Evolutionary conservation across 2,113 vertebrate genomes (phyloP).

Genomic region (Orycteropus afer): DNA sequence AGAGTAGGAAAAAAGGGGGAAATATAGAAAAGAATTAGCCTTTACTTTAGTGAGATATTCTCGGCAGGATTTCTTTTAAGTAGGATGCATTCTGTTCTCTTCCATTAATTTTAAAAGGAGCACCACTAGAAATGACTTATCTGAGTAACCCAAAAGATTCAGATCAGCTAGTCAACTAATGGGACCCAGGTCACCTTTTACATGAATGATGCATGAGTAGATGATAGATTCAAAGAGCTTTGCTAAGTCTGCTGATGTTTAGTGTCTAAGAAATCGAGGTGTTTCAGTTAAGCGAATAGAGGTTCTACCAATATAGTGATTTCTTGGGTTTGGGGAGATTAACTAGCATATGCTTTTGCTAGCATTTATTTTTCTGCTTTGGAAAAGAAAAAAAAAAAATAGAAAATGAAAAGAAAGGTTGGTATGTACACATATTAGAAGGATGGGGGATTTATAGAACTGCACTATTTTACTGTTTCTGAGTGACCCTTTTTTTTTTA

Average conservation of each 20-base stretch:
- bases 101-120: constrained; percentile 75
- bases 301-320: constrained; percentile 63
- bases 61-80: constrained; percentile 70
- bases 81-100: constrained; percentile 69
- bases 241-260: constrained; percentile 66
- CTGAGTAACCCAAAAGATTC: constrained; percentile 76
- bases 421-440: constrained; percentile 24
- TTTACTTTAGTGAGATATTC: constrained; percentile 61
- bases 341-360: constrained; percentile 12
- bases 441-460: constrained; percentile 59
- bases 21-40: constrained; percentile 69
- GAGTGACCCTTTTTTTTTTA: constrained; percentile 69
- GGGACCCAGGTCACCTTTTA: constrained; percentile 76
- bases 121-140: constrained; percentile 73
- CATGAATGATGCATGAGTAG: constrained; percentile 78
- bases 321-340: constrained; percentile 60
- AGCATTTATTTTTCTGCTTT: constrained; percentile 62
- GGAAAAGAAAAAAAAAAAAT: constrained; percentile 54
- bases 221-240: constrained; percentile 73
- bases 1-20: constrained; percentile 58
- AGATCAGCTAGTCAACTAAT: constrained; percentile 80
- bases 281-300: constrained; percentile 67
- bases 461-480: constrained; percentile 64
- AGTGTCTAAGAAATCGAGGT: constrained; percentile 72
- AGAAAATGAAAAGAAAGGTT: constrained; percentile 41